These are phyloP conservation scores for Heliconius hewitsoni DNA, from an alignment of 1,140 invertebrate species.

Conservation along the genomic window DNA sequence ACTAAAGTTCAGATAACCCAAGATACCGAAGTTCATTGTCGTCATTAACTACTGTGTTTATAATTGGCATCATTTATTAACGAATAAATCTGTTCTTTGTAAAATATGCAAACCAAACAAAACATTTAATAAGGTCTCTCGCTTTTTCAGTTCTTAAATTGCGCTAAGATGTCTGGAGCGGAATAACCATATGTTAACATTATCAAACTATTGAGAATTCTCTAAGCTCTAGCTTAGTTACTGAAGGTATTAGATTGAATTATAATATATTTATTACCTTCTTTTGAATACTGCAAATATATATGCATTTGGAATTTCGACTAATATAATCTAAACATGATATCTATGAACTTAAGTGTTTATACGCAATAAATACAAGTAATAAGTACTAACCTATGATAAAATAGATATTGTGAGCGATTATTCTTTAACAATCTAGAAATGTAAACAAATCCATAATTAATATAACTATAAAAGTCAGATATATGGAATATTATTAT, in stretches of 20 bases:
- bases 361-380: neutral
- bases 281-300: too few species aligned
- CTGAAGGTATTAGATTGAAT: too few species aligned
- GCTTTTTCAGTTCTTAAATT: too few species aligned
- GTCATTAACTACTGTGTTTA: constrained; percentile 38
- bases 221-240: too few species aligned
- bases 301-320: too few species aligned
- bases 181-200: too few species aligned
- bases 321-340: too few species aligned
- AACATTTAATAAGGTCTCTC: neutral
- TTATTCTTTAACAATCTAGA: neutral
- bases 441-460: neutral
- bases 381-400: neutral
- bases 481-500: neutral
- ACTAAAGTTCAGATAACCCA: constrained; percentile 42
- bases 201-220: too few species aligned
- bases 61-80: constrained; percentile 11
- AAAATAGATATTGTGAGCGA: neutral
- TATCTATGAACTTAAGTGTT: neutral
- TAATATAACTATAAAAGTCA: neutral
- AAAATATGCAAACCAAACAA: neutral
- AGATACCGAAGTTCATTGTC: constrained; percentile 47
- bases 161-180: too few species aligned
- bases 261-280: too few species aligned
- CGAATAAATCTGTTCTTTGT: constrained; percentile 26